Percentiles rank a stretch among this genome's conserved stretches.
phyloP scores from a whole-genome alignment of 2,888 invertebrate genomes.

The Eupithecia vulgata region DNA sequence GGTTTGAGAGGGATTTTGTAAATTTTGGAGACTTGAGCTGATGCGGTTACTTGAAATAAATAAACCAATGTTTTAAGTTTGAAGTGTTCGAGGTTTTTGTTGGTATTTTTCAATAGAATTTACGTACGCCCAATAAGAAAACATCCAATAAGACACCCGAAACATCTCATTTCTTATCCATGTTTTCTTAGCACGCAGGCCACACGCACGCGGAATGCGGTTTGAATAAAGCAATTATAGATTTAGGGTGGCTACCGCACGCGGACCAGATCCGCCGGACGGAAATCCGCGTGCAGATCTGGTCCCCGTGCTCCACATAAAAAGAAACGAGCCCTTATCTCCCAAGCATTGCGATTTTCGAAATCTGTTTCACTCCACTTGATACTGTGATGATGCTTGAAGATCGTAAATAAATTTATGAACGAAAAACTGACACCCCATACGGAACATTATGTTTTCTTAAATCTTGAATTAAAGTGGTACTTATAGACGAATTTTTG shows the following conservation, averaged over 20 bases:
- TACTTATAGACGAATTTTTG: background rate
- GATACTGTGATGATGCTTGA: background rate
- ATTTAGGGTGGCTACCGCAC: too few species aligned
- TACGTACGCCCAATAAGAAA: background rate
- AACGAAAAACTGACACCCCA: background rate
- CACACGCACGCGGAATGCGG: too few species aligned
- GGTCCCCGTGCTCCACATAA: too few species aligned
- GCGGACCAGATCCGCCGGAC: too few species aligned
- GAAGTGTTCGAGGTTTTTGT: background rate
- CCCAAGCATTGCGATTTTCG: too few species aligned
- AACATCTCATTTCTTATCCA: too few species aligned
- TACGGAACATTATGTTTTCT: background rate
- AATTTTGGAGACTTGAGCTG: background rate
- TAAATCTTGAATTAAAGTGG: background rate
- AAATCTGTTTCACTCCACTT: too few species aligned
- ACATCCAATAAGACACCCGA: background rate
- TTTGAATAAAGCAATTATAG: too few species aligned
- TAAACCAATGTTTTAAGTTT: background rate
- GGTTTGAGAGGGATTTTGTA: constrained; percentile 17
- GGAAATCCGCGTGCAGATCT: too few species aligned
- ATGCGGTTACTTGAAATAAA: background rate
- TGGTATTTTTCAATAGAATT: background rate
- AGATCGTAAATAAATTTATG: background rate
- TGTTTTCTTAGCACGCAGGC: too few species aligned
- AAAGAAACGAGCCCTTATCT: too few species aligned